Conservation (phyloP, 2,113 vertebrate genomes). For the Equus quagga region DNA sequence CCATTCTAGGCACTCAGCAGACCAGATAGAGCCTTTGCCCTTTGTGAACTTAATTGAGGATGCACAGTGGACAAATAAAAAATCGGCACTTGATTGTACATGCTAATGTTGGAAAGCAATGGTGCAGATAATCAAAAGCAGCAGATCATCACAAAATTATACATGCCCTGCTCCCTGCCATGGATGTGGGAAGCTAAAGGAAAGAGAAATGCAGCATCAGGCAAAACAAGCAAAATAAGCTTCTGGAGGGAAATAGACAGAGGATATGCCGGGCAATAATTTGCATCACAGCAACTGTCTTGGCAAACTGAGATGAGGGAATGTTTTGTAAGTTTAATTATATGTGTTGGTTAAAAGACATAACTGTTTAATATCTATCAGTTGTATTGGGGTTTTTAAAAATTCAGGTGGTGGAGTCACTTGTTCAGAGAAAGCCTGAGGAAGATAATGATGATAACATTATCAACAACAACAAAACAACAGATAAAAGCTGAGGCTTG, state of each 20-base stretch:
- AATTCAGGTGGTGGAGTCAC: constrained; percentile 21
- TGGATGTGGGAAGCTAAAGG: neutral
- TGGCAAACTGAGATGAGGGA: neutral
- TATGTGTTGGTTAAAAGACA: constrained; percentile 45
- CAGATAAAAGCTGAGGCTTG: neutral
- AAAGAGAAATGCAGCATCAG: neutral
- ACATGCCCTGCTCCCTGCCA: neutral
- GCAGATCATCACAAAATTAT: neutral
- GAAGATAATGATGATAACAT: neutral
- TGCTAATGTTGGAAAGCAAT: neutral
- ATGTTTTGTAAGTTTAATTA: constrained; percentile 42
- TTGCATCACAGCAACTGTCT: neutral
- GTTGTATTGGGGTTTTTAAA: constrained; percentile 6
- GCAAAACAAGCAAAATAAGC: neutral
- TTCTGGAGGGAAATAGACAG: neutral
- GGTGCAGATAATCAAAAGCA: constrained; percentile 27
- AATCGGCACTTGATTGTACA: neutral
- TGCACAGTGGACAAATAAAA: neutral
- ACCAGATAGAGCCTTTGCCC: neutral
- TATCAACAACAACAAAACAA: neutral
- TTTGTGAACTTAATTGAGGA: neutral
- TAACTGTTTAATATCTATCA: constrained; percentile 11
- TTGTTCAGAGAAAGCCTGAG: constrained; percentile 35
- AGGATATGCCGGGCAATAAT: neutral
- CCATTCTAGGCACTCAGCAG: neutral